Evolutionary conservation across 2,797 vertebrate species (phyloP).

Genomic region (Ataeniobius toweri): DNA sequence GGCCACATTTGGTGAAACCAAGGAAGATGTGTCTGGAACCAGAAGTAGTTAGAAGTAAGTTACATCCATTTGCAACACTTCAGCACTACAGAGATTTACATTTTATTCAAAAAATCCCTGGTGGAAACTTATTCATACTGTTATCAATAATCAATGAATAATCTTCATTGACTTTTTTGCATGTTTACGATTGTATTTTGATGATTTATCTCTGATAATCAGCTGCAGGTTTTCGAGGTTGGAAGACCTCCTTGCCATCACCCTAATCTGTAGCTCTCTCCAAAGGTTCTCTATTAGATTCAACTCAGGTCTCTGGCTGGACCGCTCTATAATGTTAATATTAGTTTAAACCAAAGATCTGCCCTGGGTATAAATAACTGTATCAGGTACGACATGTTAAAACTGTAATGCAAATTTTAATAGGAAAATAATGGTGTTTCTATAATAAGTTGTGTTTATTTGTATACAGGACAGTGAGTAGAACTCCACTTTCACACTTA

Average conservation of each 20-base stretch:
- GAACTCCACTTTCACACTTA: background rate
- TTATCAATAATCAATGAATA: background rate
- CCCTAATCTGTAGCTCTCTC: no score
- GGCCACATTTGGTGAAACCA: conserved; percentile 94
- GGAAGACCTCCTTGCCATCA: no score
- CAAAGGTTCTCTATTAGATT: no score
- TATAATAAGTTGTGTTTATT: background rate
- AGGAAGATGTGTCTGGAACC: conserved; percentile 90
- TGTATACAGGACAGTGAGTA: background rate
- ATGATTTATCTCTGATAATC: background rate
- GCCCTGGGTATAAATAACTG: no score
- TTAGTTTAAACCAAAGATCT: no score
- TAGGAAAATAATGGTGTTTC: background rate
- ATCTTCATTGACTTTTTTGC: background rate
- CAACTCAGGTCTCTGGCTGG: no score
- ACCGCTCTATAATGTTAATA: no score
- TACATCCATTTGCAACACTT: background rate
- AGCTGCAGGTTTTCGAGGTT: no score
- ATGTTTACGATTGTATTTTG: background rate
- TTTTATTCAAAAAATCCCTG: background rate
- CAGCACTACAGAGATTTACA: background rate
- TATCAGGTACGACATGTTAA: no score
- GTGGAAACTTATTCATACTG: background rate
- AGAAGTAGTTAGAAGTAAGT: background rate
- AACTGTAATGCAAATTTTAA: background rate